These are phyloP conservation scores for Pseudoips prasinana DNA, from an alignment of 2,888 invertebrate species.

Conservation along the genomic window DNA sequence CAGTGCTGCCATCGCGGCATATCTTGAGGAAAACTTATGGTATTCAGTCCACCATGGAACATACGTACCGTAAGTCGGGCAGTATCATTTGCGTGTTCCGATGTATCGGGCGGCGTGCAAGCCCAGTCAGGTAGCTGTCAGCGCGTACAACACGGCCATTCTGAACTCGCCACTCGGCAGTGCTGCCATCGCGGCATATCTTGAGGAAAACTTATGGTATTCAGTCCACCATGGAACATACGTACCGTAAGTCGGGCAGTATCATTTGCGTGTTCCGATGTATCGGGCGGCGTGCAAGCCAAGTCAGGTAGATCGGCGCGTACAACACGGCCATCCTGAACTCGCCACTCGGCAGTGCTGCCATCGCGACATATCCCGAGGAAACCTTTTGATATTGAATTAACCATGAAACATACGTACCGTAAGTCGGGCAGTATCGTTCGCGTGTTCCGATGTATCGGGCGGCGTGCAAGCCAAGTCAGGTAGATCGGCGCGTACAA, in stretches of 20 bases:
- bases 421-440: constrained; percentile 47
- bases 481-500: constrained; percentile 77
- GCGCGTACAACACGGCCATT: constrained; percentile 77
- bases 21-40: constrained; percentile 78
- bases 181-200: constrained; percentile 82
- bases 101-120: constrained; percentile 83
- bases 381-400: constrained; percentile 57
- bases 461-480: constrained; percentile 85
- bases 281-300: constrained; percentile 84
- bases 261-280: constrained; percentile 34
- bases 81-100: constrained; percentile 36
- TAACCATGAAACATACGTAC: constrained; percentile 52
- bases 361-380: constrained; percentile 84
- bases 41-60: constrained; percentile 39
- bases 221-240: constrained; percentile 36
- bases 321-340: constrained; percentile 74
- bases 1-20: constrained; percentile 81
- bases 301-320: constrained; percentile 81
- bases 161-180: constrained; percentile 82
- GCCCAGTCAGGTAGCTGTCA: constrained; percentile 82
- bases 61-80: constrained; percentile 53
- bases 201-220: constrained; percentile 74
- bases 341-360: constrained; percentile 82
- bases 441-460: constrained; percentile 49
- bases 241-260: constrained; percentile 52